phyloP scores from a whole-genome alignment of 2,888 invertebrate species.

The Glyphotaelius pellucidus region DNA sequence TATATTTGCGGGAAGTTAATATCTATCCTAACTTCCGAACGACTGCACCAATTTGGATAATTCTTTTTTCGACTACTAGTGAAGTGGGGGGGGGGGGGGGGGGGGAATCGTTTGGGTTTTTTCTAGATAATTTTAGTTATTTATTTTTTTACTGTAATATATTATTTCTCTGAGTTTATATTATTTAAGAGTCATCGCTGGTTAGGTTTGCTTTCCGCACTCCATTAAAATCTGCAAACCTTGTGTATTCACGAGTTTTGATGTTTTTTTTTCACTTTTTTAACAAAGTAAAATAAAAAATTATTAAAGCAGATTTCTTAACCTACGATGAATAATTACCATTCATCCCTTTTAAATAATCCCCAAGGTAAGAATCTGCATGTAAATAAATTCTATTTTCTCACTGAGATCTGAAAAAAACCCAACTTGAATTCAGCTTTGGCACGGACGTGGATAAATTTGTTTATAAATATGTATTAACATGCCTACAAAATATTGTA shows the following conservation, averaged over 20 bases:
- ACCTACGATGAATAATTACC: not conserved
- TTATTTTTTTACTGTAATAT: no score
- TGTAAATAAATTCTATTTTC: not conserved
- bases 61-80: no score
- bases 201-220: no score
- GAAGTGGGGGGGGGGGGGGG: no score
- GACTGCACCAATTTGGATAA: no score
- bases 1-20: no score
- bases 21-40: no score
- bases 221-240: no score
- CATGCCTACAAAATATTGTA: slow-evolving; percentile 47
- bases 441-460: slow-evolving; percentile 15
- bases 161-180: no score
- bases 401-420: not conserved
- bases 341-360: not conserved
- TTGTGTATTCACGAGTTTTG: not conserved
- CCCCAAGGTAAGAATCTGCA: not conserved
- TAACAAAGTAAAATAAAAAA: not conserved
- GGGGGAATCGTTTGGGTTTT: no score
- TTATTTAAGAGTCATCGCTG: no score
- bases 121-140: no score
- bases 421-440: not conserved
- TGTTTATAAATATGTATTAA: slow-evolving; percentile 44
- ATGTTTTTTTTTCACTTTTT: not conserved
- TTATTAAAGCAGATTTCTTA: not conserved